phyloP scores from a whole-genome alignment of 2,113 vertebrate species.

The Oxygymnocypris stewartii region DNA sequence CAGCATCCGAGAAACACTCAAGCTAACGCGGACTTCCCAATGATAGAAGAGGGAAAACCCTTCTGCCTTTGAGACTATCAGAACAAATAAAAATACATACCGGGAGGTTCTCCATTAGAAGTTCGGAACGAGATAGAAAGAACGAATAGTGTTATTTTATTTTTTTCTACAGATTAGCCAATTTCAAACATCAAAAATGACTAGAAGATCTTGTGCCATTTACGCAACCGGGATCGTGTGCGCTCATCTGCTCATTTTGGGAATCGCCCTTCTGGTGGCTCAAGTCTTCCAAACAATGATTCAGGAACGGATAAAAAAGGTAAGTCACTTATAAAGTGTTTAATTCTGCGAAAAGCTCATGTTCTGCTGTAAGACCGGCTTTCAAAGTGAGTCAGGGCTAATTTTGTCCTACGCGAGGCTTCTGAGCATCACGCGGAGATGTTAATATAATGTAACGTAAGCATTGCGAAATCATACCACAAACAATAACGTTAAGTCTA shows the following conservation, averaged over 20 bases:
- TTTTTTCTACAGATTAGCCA: background rate
- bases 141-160: background rate
- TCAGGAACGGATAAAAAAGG: conserved; percentile 76
- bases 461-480: background rate
- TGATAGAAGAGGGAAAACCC: background rate
- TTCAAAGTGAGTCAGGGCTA: background rate
- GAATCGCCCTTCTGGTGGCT: conserved; percentile 78
- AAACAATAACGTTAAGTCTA: background rate
- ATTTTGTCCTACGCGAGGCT: background rate
- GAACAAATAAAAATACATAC: background rate
- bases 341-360: background rate
- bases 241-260: conserved; percentile 77
- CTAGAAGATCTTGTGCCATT: conserved; percentile 78
- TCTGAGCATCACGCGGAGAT: conserved; percentile 2
- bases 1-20: conserved; percentile 45
- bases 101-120: background rate
- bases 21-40: background rate
- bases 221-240: conserved; percentile 78
- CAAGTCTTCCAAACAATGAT: conserved; percentile 82
- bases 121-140: background rate
- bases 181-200: conserved; percentile 64
- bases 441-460: background rate
- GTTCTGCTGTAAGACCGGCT: background rate
- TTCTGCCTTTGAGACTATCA: background rate
- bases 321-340: conserved; percentile 50